These are phyloP conservation scores for Pseudeuparius sepicola DNA, from an alignment of 2,888 invertebrate genomes.

Conservation along the genomic window DNA sequence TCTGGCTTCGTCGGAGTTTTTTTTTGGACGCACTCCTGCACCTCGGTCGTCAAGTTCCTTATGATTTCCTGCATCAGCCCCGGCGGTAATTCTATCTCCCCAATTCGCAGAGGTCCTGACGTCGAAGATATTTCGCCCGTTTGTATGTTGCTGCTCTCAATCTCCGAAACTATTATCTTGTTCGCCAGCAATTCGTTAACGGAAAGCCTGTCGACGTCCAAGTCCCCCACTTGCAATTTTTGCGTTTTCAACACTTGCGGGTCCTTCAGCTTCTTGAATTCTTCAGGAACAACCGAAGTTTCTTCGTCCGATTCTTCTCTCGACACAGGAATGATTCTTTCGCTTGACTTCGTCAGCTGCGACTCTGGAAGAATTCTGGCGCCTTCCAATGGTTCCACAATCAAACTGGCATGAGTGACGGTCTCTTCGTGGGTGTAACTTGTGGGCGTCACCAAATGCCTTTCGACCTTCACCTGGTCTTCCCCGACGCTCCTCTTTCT, in stretches of 20 bases:
- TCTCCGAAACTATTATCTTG: conserved; percentile 70
- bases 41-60: conserved; percentile 35
- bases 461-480: conserved; percentile 12
- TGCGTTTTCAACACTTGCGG: conserved; percentile 43
- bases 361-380: conserved; percentile 29
- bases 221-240: conserved; percentile 59
- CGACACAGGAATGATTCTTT: conserved; percentile 31
- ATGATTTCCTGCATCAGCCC: conserved; percentile 59
- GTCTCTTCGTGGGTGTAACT: conserved; percentile 48
- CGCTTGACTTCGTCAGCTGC: conserved; percentile 25
- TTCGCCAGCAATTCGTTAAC: conserved; percentile 71
- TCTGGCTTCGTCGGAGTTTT: conserved; percentile 34
- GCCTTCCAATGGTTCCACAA: conserved; percentile 54
- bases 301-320: conserved; percentile 28
- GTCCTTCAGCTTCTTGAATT: conserved; percentile 31
- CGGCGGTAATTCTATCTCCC: conserved; percentile 58
- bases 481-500: not conserved
- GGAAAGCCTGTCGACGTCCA: conserved; percentile 68
- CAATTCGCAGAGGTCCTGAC: conserved; percentile 55
- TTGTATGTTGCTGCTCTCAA: conserved; percentile 64
- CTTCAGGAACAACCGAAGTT: conserved; percentile 34
- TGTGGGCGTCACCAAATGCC: conserved; percentile 28
- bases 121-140: conserved; percentile 63
- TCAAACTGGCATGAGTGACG: conserved; percentile 54
- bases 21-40: conserved; percentile 32